A percentile compares a stretch with the other conserved stretches of the same genome.
Conservation (phyloP, 2,113 vertebrate species). For the Nannospalax galili region DNA sequence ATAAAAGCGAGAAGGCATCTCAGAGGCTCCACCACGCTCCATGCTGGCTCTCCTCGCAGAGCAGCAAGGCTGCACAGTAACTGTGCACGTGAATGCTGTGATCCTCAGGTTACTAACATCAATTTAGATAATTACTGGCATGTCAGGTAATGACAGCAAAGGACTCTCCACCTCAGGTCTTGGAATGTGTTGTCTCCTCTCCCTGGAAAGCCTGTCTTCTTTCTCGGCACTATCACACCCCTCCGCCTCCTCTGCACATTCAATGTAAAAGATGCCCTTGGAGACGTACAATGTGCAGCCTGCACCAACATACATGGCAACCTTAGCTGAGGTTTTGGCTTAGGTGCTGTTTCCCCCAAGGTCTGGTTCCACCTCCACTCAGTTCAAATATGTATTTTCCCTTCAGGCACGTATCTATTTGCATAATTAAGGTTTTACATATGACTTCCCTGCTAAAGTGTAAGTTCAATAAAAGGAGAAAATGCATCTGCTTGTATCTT, state of each 20-base stretch:
- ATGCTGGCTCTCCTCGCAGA: not conserved
- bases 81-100: not conserved
- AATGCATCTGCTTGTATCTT: not conserved
- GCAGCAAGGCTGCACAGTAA: not conserved
- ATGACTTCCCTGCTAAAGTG: not conserved
- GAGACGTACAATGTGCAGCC: not conserved
- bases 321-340: not conserved
- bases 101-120: not conserved
- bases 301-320: not conserved
- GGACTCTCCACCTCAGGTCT: not conserved
- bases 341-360: not conserved
- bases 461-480: not conserved
- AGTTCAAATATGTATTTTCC: not conserved
- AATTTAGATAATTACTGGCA: not conserved
- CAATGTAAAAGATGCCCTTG: not conserved
- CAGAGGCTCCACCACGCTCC: not conserved
- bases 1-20: not conserved
- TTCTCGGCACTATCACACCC: not conserved
- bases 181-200: not conserved
- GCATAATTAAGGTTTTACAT: not conserved
- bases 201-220: not conserved
- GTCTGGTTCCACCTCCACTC: not conserved
- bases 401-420: not conserved
- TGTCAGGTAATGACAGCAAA: not conserved
- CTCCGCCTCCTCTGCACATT: accelerated